Evolutionary conservation across 2,888 invertebrate species (phyloP).

Genomic region (Cabera pusaria): DNA sequence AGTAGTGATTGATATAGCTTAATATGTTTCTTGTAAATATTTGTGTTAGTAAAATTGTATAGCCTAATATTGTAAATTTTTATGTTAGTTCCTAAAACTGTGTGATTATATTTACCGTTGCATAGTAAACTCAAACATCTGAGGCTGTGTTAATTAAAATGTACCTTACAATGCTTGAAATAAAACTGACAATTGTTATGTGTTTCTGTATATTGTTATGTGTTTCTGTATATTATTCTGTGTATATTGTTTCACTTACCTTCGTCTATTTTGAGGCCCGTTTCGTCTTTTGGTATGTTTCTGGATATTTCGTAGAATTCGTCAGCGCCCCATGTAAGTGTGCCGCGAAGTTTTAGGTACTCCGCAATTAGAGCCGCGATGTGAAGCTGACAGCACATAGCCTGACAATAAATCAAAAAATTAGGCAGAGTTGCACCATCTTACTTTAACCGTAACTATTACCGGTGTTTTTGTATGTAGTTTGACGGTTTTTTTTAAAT

Average conservation of each 20-base stretch:
- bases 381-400: slow-evolving; percentile 97
- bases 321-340: slow-evolving; percentile 93
- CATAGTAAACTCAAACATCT: slow-evolving; percentile 35
- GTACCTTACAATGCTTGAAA: slow-evolving; percentile 36
- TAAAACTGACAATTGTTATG: slow-evolving; percentile 39
- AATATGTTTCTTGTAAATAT: slow-evolving; percentile 4
- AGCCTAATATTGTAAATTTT: slow-evolving; percentile 1
- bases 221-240: slow-evolving; percentile 10
- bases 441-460: too few species aligned
- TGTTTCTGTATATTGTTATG: slow-evolving; percentile 18
- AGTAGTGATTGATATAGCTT: too few species aligned
- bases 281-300: slow-evolving; percentile 94
- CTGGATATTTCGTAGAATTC: slow-evolving; percentile 92
- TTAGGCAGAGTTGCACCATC: too few species aligned
- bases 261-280: slow-evolving; percentile 91
- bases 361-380: slow-evolving; percentile 98
- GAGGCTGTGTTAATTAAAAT: slow-evolving; percentile 53
- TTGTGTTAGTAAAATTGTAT: not conserved
- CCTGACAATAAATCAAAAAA: too few species aligned
- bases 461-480: too few species aligned
- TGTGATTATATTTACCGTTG: not conserved
- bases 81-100: slow-evolving; percentile 8
- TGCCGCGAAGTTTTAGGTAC: slow-evolving; percentile 90
- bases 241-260: slow-evolving; percentile 82
- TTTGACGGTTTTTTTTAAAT: too few species aligned